Base-by-base conservation (phyloP, 2,888 invertebrate species). In the Philaethria dido region DNA sequence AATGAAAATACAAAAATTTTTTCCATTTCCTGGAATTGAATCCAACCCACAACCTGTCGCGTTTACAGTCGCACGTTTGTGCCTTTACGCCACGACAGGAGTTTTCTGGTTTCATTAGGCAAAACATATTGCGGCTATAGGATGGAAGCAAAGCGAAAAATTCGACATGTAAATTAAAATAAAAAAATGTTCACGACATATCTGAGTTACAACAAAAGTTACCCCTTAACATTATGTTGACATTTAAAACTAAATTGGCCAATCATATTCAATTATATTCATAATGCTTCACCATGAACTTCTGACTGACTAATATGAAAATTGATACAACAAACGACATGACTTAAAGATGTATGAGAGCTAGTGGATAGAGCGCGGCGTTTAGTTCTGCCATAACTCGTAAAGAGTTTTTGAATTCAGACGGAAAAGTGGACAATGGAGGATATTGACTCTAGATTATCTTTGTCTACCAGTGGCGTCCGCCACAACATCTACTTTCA, bases 241-340 rank as follows among this genome's bases (percentile, higher is more conserved):
- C 75, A 75, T 77, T 77, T 74, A 60, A 63, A 71, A 66, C 62
- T 72, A 74, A 76, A 74, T 70, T 64, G 54, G 48, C 42, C 54
- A 62, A 62, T 65, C 69, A 70, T 64, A 64, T 66, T 64, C 45
- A 47, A 62, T 68, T 70, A 68, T 66, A 50, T 16, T 50, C 48
- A 69, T 66, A 69, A 70, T 55, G 44, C 57, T n/a, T 67, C 50
- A 20, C 66, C 66, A n/a, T 73, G 73, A 74, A 73, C 72, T 74
- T 73, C 59, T 61, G 61, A 39, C 25, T 57, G 29, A 2, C 16
- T 64, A 57, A 71, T 63, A 52, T 62, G 45, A 39, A 39, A 64
- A 48, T 48, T 13, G 39, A 59, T 59, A 20, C 9, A 48, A 50
- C n/a, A 25, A 29, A 29, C 42, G 14, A 42, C 14, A n/a, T 55